Conservation (phyloP, 2,888 invertebrate species). For the Pegoplata infirma region DNA sequence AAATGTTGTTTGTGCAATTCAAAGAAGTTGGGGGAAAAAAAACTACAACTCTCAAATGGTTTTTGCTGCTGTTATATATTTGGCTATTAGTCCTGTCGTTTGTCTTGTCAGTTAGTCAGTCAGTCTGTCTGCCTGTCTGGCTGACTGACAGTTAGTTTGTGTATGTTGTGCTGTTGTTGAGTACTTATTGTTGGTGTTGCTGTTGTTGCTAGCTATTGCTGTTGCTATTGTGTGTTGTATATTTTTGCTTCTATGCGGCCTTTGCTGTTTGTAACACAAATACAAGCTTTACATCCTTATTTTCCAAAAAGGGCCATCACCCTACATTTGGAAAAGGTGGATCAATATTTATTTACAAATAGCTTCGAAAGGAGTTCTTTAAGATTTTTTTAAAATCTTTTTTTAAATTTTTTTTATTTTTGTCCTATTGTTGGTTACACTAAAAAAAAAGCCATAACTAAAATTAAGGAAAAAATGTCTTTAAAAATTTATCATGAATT, state of each 20-base stretch:
- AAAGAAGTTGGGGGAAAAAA: constrained; percentile 47
- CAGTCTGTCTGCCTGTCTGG: background rate
- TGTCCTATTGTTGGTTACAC: too few relatives aligned
- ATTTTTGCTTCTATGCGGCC: constrained; percentile 16
- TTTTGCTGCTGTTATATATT: constrained; percentile 33
- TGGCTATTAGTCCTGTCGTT: too few relatives aligned
- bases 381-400: too few relatives aligned
- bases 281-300: constrained; percentile 17
- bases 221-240: background rate
- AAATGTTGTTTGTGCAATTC: background rate
- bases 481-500: too few relatives aligned
- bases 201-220: background rate
- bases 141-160: constrained; percentile 10
- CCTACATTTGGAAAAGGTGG: background rate
- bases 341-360: too few relatives aligned
- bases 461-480: too few relatives aligned
- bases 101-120: background rate
- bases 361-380: too few relatives aligned
- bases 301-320: background rate
- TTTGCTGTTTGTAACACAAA: constrained; percentile 29
- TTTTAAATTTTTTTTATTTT: too few relatives aligned
- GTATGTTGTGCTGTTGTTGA: constrained; percentile 7
- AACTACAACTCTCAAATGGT: constrained; percentile 34
- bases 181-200: constrained; percentile 18
- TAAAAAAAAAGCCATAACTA: too few relatives aligned